Evolutionary conservation across 2,797 vertebrate genomes (phyloP).

Genomic region (Pampus argenteus): DNA sequence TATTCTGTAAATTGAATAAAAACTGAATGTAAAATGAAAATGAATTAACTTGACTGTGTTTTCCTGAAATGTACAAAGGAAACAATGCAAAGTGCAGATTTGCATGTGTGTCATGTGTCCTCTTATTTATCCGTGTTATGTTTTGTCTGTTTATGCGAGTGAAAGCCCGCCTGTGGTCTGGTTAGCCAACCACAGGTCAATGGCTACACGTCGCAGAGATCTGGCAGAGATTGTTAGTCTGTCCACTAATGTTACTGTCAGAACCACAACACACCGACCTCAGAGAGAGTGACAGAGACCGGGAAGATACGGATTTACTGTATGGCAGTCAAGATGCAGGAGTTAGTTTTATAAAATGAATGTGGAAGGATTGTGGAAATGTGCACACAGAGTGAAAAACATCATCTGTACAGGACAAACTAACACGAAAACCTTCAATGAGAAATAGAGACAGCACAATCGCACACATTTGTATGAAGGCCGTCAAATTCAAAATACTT

Average conservation of each 20-base stretch:
- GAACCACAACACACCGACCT: constrained; percentile 70
- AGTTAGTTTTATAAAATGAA: too few species aligned
- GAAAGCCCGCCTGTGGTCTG: constrained; percentile 66
- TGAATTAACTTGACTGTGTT: not conserved
- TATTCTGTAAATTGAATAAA: constrained; percentile 35
- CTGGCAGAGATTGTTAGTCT: constrained; percentile 66
- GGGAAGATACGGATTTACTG: constrained; percentile 11
- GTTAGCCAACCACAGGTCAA: constrained; percentile 56
- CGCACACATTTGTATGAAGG: constrained; percentile 11
- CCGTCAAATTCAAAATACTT: constrained; percentile 35
- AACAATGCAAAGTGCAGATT: constrained; percentile 25
- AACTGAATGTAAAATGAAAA: not conserved
- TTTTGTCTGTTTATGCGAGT: constrained; percentile 65
- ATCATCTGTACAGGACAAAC: constrained; percentile 8
- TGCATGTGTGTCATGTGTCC: constrained; percentile 24
- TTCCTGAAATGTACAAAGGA: constrained; percentile 6
- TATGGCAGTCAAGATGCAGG: constrained; percentile 5
- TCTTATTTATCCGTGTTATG: constrained; percentile 35
- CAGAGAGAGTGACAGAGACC: constrained; percentile 61
- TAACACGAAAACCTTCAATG: not conserved
- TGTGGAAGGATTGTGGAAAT: not conserved
- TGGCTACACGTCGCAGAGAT: constrained; percentile 61
- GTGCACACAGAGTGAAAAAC: constrained; percentile 32
- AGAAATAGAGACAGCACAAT: not conserved
- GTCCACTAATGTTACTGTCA: constrained; percentile 63